Conservation (phyloP, 2,888 invertebrate genomes). For the Microctonus aethiopoides region DNA sequence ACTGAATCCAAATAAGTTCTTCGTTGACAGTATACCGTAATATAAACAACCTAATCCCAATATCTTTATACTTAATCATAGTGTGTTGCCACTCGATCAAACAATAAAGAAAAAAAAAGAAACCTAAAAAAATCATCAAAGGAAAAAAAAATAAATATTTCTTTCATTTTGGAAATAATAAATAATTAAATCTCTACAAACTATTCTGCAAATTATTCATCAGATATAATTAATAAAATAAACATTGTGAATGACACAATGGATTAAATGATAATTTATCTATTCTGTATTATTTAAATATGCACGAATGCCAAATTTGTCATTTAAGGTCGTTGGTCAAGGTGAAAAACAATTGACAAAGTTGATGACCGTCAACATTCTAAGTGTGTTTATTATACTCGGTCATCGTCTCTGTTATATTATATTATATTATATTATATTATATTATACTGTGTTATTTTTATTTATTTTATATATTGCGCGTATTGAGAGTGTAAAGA, state of each 20-base stretch:
- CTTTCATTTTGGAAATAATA: no score
- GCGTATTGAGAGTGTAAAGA: not conserved
- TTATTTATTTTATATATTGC: not conserved
- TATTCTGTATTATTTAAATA: no score
- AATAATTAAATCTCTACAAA: no score
- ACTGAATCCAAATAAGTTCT: not conserved
- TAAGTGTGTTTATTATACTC: not conserved
- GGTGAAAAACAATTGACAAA: not conserved
- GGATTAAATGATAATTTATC: no score
- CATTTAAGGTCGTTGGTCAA: not conserved
- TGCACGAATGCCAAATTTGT: not conserved
- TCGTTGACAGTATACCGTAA: not conserved
- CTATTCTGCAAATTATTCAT: no score
- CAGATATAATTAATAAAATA: no score
- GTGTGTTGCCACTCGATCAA: no score
- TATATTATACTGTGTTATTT: not conserved
- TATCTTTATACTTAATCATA: not conserved
- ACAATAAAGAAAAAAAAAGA: no score
- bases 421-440: not conserved
- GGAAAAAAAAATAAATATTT: no score
- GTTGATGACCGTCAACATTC: not conserved
- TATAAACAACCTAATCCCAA: not conserved
- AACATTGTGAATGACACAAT: no score
- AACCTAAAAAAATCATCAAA: no score
- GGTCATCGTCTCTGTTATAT: not conserved